Evolutionary conservation across 2,797 vertebrate genomes (phyloP).

Genomic region (Mastacembelus armatus): DNA sequence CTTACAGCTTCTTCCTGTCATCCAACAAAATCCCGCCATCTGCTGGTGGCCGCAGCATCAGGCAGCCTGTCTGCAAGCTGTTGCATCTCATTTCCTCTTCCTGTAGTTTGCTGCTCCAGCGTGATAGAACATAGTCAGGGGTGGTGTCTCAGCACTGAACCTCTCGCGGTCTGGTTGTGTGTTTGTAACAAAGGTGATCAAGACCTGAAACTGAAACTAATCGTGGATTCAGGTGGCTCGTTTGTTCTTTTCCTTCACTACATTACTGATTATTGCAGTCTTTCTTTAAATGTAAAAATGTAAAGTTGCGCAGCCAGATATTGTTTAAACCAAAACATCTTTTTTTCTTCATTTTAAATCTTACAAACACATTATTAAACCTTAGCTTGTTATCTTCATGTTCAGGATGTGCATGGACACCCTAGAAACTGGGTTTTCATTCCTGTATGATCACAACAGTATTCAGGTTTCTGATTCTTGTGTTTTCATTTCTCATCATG

Average conservation of each 20-base stretch:
- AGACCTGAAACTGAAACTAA: background rate
- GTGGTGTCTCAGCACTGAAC: background rate
- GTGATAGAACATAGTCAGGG: background rate
- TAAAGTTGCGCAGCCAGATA: too few species aligned
- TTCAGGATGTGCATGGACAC: background rate
- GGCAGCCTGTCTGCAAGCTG: background rate
- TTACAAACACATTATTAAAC: background rate
- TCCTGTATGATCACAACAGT: background rate
- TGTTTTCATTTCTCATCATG: too few species aligned
- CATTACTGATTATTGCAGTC: background rate
- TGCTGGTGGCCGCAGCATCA: slow-evolving; percentile 56
- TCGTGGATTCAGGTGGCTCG: too few species aligned
- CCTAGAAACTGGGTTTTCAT: background rate
- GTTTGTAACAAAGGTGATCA: background rate
- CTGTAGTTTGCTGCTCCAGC: background rate
- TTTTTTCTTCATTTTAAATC: too few species aligned
- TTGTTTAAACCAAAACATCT: too few species aligned
- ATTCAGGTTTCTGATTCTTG: background rate
- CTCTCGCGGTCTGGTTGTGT: background rate
- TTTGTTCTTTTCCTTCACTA: background rate
- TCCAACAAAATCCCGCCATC: slow-evolving; percentile 72
- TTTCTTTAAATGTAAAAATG: too few species aligned
- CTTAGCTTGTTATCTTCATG: background rate
- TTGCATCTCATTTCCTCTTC: too few species aligned
- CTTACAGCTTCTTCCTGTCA: background rate